Percentiles rank a stretch among this genome's conserved stretches.
Evolutionary conservation across 2,113 vertebrate genomes (phyloP).

Genomic region (Megalops atlanticus): DNA sequence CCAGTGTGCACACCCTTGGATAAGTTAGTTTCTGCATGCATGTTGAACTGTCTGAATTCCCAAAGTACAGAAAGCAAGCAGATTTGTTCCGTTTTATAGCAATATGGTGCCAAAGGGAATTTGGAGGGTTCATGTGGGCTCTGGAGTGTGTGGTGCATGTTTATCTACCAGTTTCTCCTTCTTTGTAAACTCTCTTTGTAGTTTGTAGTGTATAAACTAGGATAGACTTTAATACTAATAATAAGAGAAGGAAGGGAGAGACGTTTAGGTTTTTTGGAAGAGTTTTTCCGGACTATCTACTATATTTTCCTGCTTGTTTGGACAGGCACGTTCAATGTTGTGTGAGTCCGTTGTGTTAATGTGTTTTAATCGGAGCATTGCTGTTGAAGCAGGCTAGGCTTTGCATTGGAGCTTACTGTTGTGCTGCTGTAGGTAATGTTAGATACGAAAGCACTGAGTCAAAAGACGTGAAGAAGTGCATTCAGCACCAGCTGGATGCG

Average conservation of each 20-base stretch:
- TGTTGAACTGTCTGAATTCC: not conserved
- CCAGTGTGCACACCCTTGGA: not conserved
- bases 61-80: not conserved
- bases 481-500: not conserved
- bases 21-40: not conserved
- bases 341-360: not conserved
- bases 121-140: not conserved
- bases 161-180: not conserved
- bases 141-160: not conserved
- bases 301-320: not conserved
- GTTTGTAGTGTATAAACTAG: not conserved
- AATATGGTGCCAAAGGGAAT: constrained; percentile 16
- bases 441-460: too few species aligned
- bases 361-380: not conserved
- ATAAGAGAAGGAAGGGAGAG: not conserved
- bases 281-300: not conserved
- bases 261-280: not conserved
- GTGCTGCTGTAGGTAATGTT: not conserved
- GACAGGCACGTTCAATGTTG: not conserved
- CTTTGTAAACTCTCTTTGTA: too few species aligned
- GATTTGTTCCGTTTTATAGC: constrained; percentile 1
- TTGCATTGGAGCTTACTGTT: not conserved
- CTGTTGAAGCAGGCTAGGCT: too few species aligned
- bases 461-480: not conserved
- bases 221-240: not conserved